Evolutionary conservation across 2,888 invertebrate genomes (phyloP).

Genomic region (Nymphalis c-album): DNA sequence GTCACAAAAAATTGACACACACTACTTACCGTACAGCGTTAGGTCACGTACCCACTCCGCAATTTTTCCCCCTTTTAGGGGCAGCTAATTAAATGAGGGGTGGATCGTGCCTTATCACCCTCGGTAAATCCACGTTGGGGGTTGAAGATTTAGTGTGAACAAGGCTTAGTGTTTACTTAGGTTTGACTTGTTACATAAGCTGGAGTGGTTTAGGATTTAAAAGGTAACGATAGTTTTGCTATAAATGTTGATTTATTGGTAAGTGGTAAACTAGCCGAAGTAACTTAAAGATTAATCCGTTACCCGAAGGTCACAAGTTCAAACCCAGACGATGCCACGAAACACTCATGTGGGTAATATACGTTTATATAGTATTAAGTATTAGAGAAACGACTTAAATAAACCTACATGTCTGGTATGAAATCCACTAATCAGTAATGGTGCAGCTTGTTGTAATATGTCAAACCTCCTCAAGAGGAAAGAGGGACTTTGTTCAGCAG

Average conservation of each 20-base stretch:
- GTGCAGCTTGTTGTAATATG: too few relatives aligned
- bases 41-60: slow-evolving; percentile 39
- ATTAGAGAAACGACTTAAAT: too few relatives aligned
- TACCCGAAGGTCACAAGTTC: neutral
- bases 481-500: too few relatives aligned
- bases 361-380: too few relatives aligned
- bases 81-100: slow-evolving; percentile 41
- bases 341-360: too few relatives aligned
- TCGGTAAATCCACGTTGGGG: slow-evolving; percentile 30
- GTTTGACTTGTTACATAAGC: slow-evolving; percentile 24
- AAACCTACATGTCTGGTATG: too few relatives aligned
- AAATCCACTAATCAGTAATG: too few relatives aligned
- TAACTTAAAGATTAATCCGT: neutral
- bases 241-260: too few relatives aligned
- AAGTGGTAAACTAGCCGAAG: too few relatives aligned
- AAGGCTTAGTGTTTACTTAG: slow-evolving; percentile 33
- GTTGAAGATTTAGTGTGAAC: slow-evolving; percentile 32
- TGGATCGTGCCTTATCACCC: slow-evolving; percentile 41
- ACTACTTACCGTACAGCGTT: slow-evolving; percentile 20
- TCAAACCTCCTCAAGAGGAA: too few relatives aligned
- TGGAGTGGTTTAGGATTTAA: neutral
- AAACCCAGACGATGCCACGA: too few relatives aligned
- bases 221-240: neutral
- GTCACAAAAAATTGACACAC: slow-evolving; percentile 11
- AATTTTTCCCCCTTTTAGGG: slow-evolving; percentile 41